Conservation (phyloP, 2,888 invertebrate species). For the Rhimphoctona megacephalus region DNA sequence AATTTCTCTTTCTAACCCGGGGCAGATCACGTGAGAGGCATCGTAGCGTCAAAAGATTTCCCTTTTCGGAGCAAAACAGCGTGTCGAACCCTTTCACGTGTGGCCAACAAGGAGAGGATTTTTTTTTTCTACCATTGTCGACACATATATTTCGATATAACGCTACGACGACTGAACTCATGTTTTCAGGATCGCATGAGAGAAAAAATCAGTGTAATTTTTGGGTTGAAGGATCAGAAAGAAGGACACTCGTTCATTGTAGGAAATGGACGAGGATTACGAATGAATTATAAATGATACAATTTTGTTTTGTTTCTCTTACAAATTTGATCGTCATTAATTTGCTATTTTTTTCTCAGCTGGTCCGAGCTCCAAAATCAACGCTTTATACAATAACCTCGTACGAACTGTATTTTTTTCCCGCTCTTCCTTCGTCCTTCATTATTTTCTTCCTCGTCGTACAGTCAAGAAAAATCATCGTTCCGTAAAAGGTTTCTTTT, state of each 20-base stretch:
- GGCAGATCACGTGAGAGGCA: conserved; percentile 35
- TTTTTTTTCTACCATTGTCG: conserved; percentile 43
- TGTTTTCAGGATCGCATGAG: background rate
- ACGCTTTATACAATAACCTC: background rate
- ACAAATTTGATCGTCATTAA: conserved; percentile 37
- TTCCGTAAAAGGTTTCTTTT: conserved; percentile 47
- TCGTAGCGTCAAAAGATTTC: conserved; percentile 76
- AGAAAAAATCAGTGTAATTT: conserved; percentile 19
- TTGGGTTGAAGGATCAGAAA: conserved; percentile 19
- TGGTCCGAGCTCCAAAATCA: background rate
- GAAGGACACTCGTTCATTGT: background rate
- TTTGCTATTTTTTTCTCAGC: conserved; percentile 5
- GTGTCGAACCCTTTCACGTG: conserved; percentile 76
- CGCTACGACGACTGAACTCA: background rate
- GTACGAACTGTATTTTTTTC: conserved; percentile 10
- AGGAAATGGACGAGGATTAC: conserved; percentile 14
- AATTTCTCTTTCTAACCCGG: conserved; percentile 49
- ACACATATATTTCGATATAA: background rate
- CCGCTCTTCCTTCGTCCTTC: conserved; percentile 20
- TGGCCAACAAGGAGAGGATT: background rate
- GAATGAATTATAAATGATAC: background rate
- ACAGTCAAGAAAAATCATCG: conserved; percentile 49
- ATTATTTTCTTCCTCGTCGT: conserved; percentile 34
- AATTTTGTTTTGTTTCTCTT: background rate
- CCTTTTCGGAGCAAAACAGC: conserved; percentile 82